Percentiles rank a stretch among this genome's conserved stretches.
These are phyloP conservation scores for Ctenosaura bakeri DNA, from an alignment of 2,797 vertebrate species.

Conservation along the genomic window DNA sequence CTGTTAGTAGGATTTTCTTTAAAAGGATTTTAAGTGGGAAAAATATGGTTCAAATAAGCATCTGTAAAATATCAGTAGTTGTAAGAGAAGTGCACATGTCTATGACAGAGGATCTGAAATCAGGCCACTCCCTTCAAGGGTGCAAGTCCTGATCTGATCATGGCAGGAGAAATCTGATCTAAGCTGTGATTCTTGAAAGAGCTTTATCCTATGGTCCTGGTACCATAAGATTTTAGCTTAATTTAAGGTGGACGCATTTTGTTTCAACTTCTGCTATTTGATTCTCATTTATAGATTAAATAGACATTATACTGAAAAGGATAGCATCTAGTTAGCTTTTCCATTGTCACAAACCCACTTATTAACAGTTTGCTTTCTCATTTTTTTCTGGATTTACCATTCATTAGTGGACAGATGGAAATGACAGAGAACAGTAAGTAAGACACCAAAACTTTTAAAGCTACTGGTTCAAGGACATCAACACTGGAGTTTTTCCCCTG, in stretches of 20 bases:
- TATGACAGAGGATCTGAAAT: not conserved
- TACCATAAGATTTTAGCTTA: not conserved
- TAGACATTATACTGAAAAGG: not conserved
- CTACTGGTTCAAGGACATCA: not conserved
- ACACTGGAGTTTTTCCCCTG: too few species aligned
- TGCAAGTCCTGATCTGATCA: too few species aligned
- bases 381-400: not conserved
- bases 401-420: not conserved
- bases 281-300: not conserved
- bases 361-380: not conserved
- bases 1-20: not conserved
- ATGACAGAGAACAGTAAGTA: not conserved
- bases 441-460: not conserved
- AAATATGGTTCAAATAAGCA: constrained; percentile 22
- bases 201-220: too few species aligned
- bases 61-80: not conserved
- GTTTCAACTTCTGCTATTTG: not conserved
- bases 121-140: too few species aligned
- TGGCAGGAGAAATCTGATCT: too few species aligned
- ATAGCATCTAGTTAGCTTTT: not conserved
- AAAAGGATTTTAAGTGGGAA: constrained; percentile 24
- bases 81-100: not conserved
- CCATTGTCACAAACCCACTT: not conserved
- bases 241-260: not conserved
- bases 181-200: too few species aligned